Conservation (phyloP, 2,888 invertebrate genomes). For the Callimorpha dominula region DNA sequence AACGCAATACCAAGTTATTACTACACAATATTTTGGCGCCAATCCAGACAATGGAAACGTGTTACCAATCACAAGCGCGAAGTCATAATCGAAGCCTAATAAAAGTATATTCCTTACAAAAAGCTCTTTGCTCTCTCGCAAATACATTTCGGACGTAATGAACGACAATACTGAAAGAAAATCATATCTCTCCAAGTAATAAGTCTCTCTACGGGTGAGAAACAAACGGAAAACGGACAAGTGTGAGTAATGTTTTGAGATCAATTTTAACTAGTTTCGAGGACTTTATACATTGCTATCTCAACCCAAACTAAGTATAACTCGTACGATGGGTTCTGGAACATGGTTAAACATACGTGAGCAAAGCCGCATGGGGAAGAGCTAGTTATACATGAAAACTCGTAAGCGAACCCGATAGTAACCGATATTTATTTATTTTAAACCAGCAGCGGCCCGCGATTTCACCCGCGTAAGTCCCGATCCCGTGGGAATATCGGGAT, state of each 20-base stretch:
- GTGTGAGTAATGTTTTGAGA: neutral
- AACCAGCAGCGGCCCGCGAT: no score
- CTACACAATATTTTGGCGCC: constrained; percentile 10
- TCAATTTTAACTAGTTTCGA: no score
- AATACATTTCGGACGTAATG: constrained; percentile 22
- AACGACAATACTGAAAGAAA: constrained; percentile 26
- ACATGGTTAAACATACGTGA: no score
- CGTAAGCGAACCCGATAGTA: no score
- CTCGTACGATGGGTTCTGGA: no score
- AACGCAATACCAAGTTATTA: constrained; percentile 4
- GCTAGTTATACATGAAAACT: no score
- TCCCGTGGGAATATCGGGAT: no score
- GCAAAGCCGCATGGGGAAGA: no score
- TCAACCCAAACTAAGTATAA: no score
- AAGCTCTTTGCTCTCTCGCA: constrained; percentile 10
- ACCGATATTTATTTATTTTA: no score
- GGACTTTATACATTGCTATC: no score
- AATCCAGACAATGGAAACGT: constrained; percentile 15
- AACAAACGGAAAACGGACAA: constrained; percentile 24
- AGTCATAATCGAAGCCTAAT: constrained; percentile 18
- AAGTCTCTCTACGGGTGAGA: constrained; percentile 31
- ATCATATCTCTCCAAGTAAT: constrained; percentile 32
- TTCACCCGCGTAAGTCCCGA: no score
- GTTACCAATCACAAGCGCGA: constrained; percentile 15
- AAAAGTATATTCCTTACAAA: constrained; percentile 14